Percentiles rank a stretch among this genome's conserved stretches.
Evolutionary conservation across 1,140 invertebrate species (phyloP).

Genomic region (Drosophila guanche): DNA sequence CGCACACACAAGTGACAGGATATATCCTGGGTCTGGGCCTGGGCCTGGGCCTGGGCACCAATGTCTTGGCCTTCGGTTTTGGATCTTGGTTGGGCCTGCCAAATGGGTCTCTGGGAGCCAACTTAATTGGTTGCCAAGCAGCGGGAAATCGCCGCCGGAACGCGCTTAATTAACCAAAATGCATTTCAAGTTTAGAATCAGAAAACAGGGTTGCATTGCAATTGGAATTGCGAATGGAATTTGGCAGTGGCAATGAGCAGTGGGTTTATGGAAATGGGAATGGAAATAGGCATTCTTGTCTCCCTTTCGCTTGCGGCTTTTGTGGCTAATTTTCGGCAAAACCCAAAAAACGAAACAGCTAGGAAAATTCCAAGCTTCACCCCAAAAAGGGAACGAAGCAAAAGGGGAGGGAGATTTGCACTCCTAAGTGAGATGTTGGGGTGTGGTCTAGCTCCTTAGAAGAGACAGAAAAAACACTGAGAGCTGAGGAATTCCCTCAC

Average conservation of each 20-base stretch:
- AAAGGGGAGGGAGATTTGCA: not conserved
- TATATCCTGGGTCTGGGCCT: conserved; percentile 55
- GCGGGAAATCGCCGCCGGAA: conserved; percentile 77
- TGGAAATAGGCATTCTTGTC: conserved; percentile 10
- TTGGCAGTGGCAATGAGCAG: not conserved
- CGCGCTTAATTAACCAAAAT: conserved; percentile 80
- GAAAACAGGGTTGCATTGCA: conserved; percentile 27
- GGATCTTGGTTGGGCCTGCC: conserved; percentile 7
- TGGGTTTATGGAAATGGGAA: not conserved
- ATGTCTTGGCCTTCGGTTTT: conserved; percentile 16
- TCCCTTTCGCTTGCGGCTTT: conserved; percentile 9
- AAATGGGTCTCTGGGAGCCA: conserved; percentile 54
- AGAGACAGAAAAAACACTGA: not conserved
- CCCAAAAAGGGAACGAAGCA: not conserved
- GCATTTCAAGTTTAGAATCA: conserved; percentile 64
- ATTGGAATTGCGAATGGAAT: not conserved
- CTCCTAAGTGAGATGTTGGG: conserved; percentile 39
- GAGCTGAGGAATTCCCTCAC: too few species aligned
- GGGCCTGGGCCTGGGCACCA: conserved; percentile 23
- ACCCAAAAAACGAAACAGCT: conserved; percentile 14
- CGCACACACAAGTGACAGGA: conserved; percentile 40
- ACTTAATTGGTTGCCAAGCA: conserved; percentile 79
- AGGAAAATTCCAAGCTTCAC: conserved; percentile 25
- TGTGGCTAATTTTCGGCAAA: conserved; percentile 50
- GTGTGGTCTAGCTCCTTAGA: conserved; percentile 38